Evolutionary conservation across 2,797 vertebrate species (phyloP).

Genomic region (Danio aesculapii): DNA sequence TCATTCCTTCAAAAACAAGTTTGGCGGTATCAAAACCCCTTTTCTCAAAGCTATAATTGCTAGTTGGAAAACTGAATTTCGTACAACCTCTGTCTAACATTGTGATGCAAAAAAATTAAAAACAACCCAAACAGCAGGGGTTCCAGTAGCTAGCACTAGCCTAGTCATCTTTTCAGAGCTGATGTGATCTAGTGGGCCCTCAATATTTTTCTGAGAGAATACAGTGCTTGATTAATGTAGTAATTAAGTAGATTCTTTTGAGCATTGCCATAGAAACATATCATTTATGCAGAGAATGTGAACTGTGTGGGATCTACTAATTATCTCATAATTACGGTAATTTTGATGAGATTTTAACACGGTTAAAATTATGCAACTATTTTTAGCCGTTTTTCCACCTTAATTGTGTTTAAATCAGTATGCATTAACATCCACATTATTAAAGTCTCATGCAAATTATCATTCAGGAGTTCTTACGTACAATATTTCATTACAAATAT

Average conservation of each 20-base stretch:
- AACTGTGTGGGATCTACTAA: constrained; percentile 17
- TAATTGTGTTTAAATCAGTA: neutral
- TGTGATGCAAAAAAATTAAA: neutral
- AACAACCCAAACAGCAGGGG: neutral
- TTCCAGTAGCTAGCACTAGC: neutral
- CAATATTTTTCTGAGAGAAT: neutral
- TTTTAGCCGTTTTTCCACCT: neutral
- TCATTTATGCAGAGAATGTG: neutral
- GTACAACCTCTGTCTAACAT: neutral
- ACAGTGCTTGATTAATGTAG: constrained; percentile 1
- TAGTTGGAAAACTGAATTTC: constrained; percentile 1
- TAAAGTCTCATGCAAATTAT: neutral
- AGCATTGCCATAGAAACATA: neutral
- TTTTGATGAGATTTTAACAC: neutral
- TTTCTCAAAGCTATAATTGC: neutral
- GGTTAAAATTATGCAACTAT: neutral
- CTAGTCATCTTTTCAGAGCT: neutral
- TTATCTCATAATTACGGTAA: neutral
- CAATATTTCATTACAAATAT: too few species aligned
- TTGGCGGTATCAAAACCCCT: neutral
- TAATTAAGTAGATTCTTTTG: constrained; percentile 22
- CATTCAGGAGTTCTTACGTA: too few species aligned
- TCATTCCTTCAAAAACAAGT: neutral
- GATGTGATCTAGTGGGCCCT: neutral
- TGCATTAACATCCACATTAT: neutral